Evolutionary conservation across 2,113 vertebrate genomes (phyloP).

Genomic region (Centropus bengalensis): DNA sequence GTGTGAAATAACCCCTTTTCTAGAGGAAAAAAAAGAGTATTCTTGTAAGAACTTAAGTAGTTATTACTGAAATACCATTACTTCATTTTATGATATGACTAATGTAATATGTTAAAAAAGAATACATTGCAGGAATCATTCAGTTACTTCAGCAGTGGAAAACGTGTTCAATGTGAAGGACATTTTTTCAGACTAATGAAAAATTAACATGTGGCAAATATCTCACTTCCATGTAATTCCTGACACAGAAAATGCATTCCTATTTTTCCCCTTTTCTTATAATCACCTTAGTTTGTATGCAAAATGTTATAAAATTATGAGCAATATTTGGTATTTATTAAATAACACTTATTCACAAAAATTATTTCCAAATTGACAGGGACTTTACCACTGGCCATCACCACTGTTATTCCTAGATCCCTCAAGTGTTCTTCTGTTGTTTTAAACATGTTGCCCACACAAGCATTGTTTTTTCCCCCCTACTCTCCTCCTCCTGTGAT

Average conservation of each 20-base stretch:
- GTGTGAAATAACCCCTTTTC: not conserved
- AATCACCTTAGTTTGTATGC: not conserved
- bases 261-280: not conserved
- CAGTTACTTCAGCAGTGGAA: not conserved
- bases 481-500: not conserved
- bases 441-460: not conserved
- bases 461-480: not conserved
- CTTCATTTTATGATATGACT: not conserved
- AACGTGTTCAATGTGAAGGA: not conserved
- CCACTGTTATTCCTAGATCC: not conserved
- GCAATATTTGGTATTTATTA: not conserved
- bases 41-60: not conserved
- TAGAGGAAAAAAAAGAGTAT: not conserved
- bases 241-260: not conserved
- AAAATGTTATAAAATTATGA: not conserved
- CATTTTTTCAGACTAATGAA: not conserved
- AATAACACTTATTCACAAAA: not conserved
- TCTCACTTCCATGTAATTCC: not conserved
- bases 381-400: not conserved
- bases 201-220: accelerated
- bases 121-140: not conserved
- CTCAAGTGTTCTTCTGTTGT: not conserved
- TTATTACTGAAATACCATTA: not conserved
- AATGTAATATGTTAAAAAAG: not conserved
- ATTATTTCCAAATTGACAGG: not conserved